A percentile compares a stretch with the other conserved stretches of the same genome.
Conservation (phyloP, 2,797 vertebrate species). For the Apodemus agrarius region DNA sequence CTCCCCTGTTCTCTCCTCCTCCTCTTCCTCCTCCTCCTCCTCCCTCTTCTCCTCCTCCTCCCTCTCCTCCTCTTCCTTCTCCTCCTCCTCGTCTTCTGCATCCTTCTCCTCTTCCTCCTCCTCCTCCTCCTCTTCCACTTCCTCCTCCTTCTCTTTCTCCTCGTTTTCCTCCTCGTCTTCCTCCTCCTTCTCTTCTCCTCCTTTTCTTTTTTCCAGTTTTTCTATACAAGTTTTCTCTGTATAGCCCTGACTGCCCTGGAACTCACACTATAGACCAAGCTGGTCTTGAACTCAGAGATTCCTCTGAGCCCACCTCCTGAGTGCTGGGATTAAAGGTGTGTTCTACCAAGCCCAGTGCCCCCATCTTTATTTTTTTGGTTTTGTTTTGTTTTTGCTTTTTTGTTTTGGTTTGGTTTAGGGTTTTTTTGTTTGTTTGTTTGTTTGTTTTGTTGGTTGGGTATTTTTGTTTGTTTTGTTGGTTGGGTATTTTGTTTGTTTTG, state of each 20-base stretch:
- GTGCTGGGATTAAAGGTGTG: not conserved
- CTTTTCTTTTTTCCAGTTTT: not conserved
- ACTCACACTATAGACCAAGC: not conserved
- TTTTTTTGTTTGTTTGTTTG: not conserved
- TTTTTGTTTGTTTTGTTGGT: too few relatives aligned
- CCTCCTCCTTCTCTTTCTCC: too few relatives aligned
- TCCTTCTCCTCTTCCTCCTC: too few relatives aligned
- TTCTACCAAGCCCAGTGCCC: not conserved
- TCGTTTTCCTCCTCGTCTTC: accelerated
- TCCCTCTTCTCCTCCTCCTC: accelerated
- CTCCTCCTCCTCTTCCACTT: not conserved
- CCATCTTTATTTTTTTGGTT: accelerated
- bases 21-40: not conserved
- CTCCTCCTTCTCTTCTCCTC: not conserved
- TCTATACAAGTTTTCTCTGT: not conserved
- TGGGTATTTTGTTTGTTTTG: not conserved
- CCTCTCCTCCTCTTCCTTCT: accelerated
- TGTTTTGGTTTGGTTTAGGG: too few relatives aligned
- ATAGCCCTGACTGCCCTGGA: not conserved
- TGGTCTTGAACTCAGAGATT: not conserved
- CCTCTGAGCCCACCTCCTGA: too few relatives aligned
- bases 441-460: not conserved
- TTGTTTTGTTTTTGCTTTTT: not conserved
- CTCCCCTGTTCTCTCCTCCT: not conserved
- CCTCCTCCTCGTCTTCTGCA: accelerated